A percentile compares a stretch with the other conserved stretches of the same genome.
Conservation (phyloP, 2,888 invertebrate genomes). For the Aspidapion aeneum region DNA sequence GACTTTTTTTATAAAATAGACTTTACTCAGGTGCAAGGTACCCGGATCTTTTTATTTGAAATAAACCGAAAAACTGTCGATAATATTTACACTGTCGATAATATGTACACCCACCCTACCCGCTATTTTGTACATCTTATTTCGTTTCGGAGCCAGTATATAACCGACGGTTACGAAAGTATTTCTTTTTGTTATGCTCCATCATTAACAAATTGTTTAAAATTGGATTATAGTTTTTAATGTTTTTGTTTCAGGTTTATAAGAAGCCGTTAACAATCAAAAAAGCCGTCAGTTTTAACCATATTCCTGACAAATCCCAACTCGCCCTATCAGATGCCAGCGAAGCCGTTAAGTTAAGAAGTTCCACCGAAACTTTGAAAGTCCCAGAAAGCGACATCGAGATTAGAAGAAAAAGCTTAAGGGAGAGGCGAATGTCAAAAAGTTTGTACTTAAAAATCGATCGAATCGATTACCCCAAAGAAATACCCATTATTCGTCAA, state of each 20-base stretch:
- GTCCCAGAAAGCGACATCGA: constrained; percentile 25
- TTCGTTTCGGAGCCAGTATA: too few species aligned
- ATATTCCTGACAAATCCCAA: constrained; percentile 26
- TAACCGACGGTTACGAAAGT: too few species aligned
- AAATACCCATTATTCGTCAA: constrained; percentile 46
- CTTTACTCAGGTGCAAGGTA: too few species aligned
- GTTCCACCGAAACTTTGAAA: constrained; percentile 13
- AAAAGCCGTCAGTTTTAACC: constrained; percentile 33
- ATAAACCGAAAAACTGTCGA: too few species aligned
- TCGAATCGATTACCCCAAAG: constrained; percentile 37
- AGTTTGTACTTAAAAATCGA: constrained; percentile 42
- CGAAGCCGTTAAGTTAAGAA: constrained; percentile 13
- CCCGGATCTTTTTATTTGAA: too few species aligned
- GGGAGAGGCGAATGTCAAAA: constrained; percentile 43
- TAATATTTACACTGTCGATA: too few species aligned
- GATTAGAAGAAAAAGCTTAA: constrained; percentile 41
- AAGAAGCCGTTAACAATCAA: constrained; percentile 19
- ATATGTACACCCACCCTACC: too few species aligned
- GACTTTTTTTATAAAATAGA: too few species aligned
- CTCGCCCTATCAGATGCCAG: constrained; percentile 20
- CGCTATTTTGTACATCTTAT: too few species aligned
- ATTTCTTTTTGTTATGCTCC: too few species aligned
- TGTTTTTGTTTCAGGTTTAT: constrained; percentile 18
- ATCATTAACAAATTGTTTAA: too few species aligned
- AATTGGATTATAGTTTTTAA: too few species aligned